phyloP scores from a whole-genome alignment of 1,140 invertebrate species.

The Lasioglossum baleicum region DNA sequence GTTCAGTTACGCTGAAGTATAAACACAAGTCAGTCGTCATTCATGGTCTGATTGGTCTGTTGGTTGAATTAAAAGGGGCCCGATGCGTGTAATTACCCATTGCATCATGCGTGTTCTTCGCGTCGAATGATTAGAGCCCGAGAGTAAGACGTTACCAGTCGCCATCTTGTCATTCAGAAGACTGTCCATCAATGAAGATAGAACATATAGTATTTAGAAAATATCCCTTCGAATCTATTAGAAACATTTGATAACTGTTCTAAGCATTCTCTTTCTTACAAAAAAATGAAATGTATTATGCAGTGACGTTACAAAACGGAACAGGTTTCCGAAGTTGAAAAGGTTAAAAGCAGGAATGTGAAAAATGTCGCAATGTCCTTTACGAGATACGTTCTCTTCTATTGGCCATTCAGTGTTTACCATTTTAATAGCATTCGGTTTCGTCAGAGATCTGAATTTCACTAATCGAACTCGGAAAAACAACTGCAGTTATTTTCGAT shows the following conservation, averaged over 20 bases:
- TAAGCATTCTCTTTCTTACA: background rate
- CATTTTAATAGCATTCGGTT: too few relatives aligned
- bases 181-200: background rate
- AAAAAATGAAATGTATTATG: background rate
- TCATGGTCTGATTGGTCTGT: background rate
- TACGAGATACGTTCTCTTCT: background rate
- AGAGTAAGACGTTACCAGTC: background rate
- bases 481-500: too few relatives aligned
- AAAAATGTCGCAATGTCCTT: conserved; percentile 1
- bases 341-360: background rate
- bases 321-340: conserved; percentile 1
- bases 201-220: too few relatives aligned
- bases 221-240: too few relatives aligned
- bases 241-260: too few relatives aligned
- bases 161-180: conserved; percentile 3
- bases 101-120: background rate
- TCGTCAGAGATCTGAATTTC: too few relatives aligned
- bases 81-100: background rate
- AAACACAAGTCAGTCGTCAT: background rate
- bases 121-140: background rate
- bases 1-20: background rate
- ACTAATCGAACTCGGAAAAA: too few relatives aligned
- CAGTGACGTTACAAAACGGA: background rate
- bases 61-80: background rate
- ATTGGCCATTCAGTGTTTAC: too few relatives aligned